phyloP scores from a whole-genome alignment of 92 coral and sea anemone genomes.

The Metridium senile region DNA sequence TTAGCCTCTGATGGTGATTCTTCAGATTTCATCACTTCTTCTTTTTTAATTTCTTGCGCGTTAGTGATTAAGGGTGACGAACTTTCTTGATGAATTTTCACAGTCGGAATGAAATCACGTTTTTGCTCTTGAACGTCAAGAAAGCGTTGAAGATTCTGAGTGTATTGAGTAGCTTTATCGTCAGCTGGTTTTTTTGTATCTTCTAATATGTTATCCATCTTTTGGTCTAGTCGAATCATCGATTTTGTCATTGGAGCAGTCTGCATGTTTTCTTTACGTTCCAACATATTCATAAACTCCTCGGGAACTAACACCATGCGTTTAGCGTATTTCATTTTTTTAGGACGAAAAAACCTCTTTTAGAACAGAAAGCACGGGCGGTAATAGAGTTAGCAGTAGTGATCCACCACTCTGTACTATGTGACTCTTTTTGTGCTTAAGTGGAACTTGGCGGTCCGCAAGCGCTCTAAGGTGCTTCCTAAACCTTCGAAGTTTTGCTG shows the following conservation, averaged over 20 bases:
- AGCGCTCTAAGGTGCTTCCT: constrained; percentile 21
- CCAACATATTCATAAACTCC: constrained; percentile 8
- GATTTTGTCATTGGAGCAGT: constrained; percentile 1
- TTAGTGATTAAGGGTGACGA: not conserved
- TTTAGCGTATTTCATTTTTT: constrained; percentile 12
- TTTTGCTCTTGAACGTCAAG: constrained; percentile 33
- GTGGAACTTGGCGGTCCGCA: constrained; percentile 17
- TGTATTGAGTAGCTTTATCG: constrained; percentile 20
- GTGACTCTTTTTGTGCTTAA: constrained; percentile 7
- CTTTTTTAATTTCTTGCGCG: not conserved
- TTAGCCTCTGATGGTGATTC: no score
- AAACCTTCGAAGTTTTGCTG: not conserved
- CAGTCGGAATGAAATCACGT: constrained; percentile 17
- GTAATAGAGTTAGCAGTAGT: constrained; percentile 5
- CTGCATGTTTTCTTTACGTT: constrained; percentile 34
- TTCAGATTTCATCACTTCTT: no score
- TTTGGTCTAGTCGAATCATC: constrained; percentile 13
- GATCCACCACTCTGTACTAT: constrained; percentile 8
- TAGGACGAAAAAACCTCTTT: not conserved
- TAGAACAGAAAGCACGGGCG: constrained; percentile 22
- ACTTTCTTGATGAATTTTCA: constrained; percentile 11
- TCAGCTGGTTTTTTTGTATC: not conserved
- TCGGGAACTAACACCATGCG: constrained; percentile 33
- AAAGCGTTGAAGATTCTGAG: constrained; percentile 32
- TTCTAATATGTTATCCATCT: constrained; percentile 18